A percentile compares a stretch with the other conserved stretches of the same genome.
Conservation (phyloP, 2,888 invertebrate species). For the Chalcosyrphus nemorum region DNA sequence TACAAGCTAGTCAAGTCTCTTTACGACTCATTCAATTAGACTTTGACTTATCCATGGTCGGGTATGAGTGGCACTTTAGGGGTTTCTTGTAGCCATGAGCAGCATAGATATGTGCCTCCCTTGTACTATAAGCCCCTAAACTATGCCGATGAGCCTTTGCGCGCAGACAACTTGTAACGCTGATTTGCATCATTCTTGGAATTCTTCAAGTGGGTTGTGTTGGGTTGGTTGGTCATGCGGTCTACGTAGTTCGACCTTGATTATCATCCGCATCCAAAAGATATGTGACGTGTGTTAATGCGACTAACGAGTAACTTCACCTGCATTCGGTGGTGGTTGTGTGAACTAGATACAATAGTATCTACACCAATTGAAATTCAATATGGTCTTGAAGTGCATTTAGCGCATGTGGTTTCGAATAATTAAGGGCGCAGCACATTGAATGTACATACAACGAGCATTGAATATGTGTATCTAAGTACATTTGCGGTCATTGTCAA, state of each 20-base stretch:
- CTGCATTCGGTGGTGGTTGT: conserved; percentile 2
- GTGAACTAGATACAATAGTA: not conserved
- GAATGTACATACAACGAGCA: not conserved
- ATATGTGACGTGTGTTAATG: conserved; percentile 16
- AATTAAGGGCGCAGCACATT: conserved; percentile 38
- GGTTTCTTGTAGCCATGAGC: conserved; percentile 59
- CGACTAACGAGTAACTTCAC: not conserved
- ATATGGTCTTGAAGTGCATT: conserved; percentile 55
- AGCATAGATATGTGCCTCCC: not conserved
- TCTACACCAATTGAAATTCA: conserved; percentile 7
- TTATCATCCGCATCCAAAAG: not conserved
- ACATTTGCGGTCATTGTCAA: conserved; percentile 58
- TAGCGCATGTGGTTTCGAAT: conserved; percentile 19
- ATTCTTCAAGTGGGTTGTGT: conserved; percentile 55
- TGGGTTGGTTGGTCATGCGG: conserved; percentile 13
- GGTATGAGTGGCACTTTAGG: conserved; percentile 22
- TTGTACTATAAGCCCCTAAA: conserved; percentile 57
- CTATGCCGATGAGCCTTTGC: conserved; percentile 35
- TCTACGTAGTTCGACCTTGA: conserved; percentile 45
- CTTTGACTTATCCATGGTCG: conserved; percentile 55
- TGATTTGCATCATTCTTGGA: conserved; percentile 52
- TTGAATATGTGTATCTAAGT: not conserved
- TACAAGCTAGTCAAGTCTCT: conserved; percentile 41
- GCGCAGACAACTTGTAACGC: conserved; percentile 37
- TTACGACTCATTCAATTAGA: conserved; percentile 48